Evolutionary conservation across 2,113 vertebrate genomes (phyloP).

Genomic region (Isichthys henryi): DNA sequence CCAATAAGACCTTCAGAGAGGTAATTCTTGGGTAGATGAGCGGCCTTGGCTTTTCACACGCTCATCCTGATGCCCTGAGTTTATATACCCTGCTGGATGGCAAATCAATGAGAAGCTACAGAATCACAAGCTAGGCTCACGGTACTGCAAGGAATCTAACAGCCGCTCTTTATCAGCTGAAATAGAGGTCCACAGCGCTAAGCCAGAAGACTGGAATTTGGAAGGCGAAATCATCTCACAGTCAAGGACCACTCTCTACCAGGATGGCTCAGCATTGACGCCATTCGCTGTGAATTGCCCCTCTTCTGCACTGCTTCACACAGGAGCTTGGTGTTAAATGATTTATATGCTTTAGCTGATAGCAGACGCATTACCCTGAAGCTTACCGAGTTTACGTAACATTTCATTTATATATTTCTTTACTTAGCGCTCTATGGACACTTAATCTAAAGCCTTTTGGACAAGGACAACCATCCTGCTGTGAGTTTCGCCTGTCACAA

Average conservation of each 20-base stretch:
- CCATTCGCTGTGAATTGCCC: not conserved
- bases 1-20: not conserved
- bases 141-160: not conserved
- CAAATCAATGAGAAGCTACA: not conserved
- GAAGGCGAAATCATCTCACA: conserved; percentile 3
- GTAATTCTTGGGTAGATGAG: not conserved
- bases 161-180: not conserved
- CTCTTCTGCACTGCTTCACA: not conserved
- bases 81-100: not conserved
- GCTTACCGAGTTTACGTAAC: not conserved
- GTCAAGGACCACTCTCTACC: not conserved
- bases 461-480: not conserved
- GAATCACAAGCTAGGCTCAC: not conserved
- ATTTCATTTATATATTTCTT: not conserved
- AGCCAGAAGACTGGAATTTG: not conserved
- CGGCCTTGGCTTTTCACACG: not conserved
- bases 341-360: conserved; percentile 1
- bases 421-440: not conserved
- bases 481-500: not conserved
- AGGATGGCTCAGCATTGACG: not conserved
- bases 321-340: not conserved
- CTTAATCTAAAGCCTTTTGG: conserved; percentile 1
- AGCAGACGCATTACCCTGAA: not conserved
- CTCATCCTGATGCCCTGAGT: not conserved
- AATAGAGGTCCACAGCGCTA: not conserved